phyloP scores from a whole-genome alignment of 2,888 invertebrate genomes.

The Caenorhabditis virilis region DNA sequence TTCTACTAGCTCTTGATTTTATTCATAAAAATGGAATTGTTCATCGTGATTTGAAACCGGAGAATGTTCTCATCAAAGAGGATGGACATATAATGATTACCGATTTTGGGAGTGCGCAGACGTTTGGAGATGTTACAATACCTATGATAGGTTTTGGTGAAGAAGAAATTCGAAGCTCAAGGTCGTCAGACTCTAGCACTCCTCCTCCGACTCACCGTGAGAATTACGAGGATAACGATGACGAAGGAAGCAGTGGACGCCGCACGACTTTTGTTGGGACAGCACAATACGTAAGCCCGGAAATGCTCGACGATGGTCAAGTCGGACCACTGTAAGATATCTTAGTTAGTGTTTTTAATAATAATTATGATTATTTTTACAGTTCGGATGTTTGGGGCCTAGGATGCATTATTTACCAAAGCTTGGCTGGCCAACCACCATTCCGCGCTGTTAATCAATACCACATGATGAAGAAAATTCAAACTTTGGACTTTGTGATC shows the following conservation, averaged over 20 bases:
- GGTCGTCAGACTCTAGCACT: slow-evolving; percentile 12
- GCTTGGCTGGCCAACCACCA: slow-evolving; percentile 89
- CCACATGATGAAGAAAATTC: slow-evolving; percentile 92
- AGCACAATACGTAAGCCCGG: slow-evolving; percentile 97
- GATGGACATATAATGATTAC: slow-evolving; percentile 94
- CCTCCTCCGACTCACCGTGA: slow-evolving; percentile 7
- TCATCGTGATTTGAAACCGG: slow-evolving; percentile 86
- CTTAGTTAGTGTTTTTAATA: neutral
- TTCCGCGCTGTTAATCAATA: slow-evolving; percentile 90
- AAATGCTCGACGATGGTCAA: slow-evolving; percentile 77
- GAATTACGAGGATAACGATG: slow-evolving; percentile 14
- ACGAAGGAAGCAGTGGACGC: slow-evolving; percentile 13
- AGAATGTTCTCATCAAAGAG: slow-evolving; percentile 92
- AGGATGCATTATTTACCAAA: slow-evolving; percentile 78
- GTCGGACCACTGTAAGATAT: slow-evolving; percentile 52
- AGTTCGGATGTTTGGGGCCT: slow-evolving; percentile 93
- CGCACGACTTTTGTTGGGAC: slow-evolving; percentile 85
- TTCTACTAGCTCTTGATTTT: slow-evolving; percentile 53
- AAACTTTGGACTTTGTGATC: slow-evolving; percentile 84
- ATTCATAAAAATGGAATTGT: slow-evolving; percentile 56
- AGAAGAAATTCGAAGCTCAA: slow-evolving; percentile 6
- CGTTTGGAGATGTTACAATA: slow-evolving; percentile 13
- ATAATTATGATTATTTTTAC: slow-evolving; percentile 24
- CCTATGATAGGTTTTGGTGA: slow-evolving; percentile 16
- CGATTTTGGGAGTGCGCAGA: slow-evolving; percentile 90